These are phyloP conservation scores for Coelopa frigida DNA, from an alignment of 1,140 invertebrate species.

Conservation along the genomic window DNA sequence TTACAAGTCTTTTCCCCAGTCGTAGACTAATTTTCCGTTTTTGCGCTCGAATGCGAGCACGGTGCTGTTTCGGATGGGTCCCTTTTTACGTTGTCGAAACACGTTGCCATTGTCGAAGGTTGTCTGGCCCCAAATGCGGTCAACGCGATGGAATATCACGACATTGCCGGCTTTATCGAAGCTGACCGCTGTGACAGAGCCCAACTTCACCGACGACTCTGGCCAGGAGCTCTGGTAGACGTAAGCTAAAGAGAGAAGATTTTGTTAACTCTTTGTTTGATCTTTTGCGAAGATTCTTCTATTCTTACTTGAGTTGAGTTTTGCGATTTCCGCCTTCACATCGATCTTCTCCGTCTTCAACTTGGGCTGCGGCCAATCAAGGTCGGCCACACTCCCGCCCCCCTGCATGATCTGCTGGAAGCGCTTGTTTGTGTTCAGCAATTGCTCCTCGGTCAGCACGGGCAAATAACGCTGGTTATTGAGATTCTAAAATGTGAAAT, in stretches of 20 bases:
- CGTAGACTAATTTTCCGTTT: constrained; percentile 61
- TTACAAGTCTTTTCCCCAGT: constrained; percentile 76
- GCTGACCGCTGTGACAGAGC: constrained; percentile 74
- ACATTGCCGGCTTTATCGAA: constrained; percentile 66
- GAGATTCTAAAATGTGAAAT: constrained; percentile 5
- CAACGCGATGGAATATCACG: constrained; percentile 76
- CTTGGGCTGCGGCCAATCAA: constrained; percentile 29
- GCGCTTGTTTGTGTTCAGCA: constrained; percentile 15
- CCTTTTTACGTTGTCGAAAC: constrained; percentile 52
- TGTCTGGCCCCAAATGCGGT: constrained; percentile 59
- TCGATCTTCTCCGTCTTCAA: constrained; percentile 18
- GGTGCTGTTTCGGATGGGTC: constrained; percentile 66
- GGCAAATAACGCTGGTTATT: constrained; percentile 11
- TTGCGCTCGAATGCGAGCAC: constrained; percentile 65
- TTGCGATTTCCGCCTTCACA: constrained; percentile 33
- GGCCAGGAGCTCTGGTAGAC: constrained; percentile 49
- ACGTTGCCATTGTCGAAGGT: constrained; percentile 59
- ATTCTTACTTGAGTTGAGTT: constrained; percentile 35
- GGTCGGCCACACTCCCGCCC: constrained; percentile 17
- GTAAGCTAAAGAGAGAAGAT: constrained; percentile 21
- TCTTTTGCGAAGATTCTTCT: background rate
- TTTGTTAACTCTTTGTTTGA: background rate
- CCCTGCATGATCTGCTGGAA: constrained; percentile 39
- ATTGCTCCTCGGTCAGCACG: constrained; percentile 3
- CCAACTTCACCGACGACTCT: constrained; percentile 49